A percentile compares a stretch with the other conserved stretches of the same genome.
These are phyloP conservation scores for Cerceris rybyensis DNA, from an alignment of 2,888 invertebrate species.

Conservation along the genomic window DNA sequence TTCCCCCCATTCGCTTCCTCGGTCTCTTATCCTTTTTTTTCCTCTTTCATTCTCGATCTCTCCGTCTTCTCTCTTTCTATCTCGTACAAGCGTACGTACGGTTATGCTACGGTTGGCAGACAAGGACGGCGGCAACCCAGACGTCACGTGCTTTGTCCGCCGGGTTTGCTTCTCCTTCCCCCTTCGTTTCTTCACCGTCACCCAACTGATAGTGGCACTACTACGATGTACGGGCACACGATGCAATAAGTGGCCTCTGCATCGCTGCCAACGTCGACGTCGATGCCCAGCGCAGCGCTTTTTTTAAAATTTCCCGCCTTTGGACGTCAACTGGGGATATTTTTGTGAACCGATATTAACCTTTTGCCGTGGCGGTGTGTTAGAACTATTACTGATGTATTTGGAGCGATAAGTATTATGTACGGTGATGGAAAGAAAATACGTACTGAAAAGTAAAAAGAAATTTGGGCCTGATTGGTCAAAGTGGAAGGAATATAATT, in stretches of 20 bases:
- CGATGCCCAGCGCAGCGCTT: neutral
- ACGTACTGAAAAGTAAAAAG: too few relatives aligned
- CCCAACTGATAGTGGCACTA: constrained; percentile 30
- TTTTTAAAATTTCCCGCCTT: neutral
- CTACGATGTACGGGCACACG: constrained; percentile 21
- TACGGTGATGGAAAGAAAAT: too few relatives aligned
- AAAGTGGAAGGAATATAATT: too few relatives aligned
- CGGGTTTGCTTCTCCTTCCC: constrained; percentile 22
- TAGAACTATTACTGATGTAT: too few relatives aligned
- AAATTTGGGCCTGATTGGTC: too few relatives aligned
- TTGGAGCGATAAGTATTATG: too few relatives aligned
- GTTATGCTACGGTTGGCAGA: constrained; percentile 36
- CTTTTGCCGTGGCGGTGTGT: too few relatives aligned
- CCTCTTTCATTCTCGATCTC: neutral
- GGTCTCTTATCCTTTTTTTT: constrained; percentile 1
- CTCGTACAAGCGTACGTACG: constrained; percentile 1
- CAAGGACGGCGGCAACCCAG: constrained; percentile 71
- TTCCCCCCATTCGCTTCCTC: constrained; percentile 7
- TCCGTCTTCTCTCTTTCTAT: constrained; percentile 13
- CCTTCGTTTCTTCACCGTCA: constrained; percentile 1
- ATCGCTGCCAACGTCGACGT: constrained; percentile 8
- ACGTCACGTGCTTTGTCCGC: constrained; percentile 73
- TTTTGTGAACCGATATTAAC: too few relatives aligned
- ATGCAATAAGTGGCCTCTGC: constrained; percentile 37
- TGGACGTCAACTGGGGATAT: too few relatives aligned